A percentile compares a stretch with the other conserved stretches of the same genome.
Conservation (phyloP, 2,113 vertebrate genomes). For the Laterallus jamaicensis region DNA sequence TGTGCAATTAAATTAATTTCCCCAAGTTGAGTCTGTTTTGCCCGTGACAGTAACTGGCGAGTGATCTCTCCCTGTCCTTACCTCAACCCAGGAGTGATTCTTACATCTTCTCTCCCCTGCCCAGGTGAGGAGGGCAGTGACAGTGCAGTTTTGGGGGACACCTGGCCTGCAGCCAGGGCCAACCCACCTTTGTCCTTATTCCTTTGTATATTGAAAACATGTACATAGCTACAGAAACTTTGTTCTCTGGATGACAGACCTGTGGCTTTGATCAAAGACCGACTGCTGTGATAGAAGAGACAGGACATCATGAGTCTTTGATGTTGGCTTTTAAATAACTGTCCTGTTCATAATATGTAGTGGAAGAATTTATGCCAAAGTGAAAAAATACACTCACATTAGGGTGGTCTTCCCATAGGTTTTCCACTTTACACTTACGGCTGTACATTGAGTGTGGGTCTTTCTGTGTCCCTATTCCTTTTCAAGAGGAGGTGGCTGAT, state of each 20-base stretch:
- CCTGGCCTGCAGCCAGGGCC: background rate
- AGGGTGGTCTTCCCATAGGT: background rate
- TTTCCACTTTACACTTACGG: background rate
- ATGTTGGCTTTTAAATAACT: background rate
- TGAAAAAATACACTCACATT: background rate
- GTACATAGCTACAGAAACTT: background rate
- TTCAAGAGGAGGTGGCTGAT: background rate
- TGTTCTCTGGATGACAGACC: background rate
- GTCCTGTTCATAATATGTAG: background rate
- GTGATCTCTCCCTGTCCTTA: too few species aligned
- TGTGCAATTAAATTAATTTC: too few species aligned
- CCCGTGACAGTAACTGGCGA: too few species aligned
- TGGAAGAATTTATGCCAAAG: background rate
- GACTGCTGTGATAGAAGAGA: background rate
- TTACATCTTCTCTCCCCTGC: background rate
- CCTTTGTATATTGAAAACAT: background rate
- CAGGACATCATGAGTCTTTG: background rate
- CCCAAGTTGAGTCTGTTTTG: too few species aligned
- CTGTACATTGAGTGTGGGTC: background rate
- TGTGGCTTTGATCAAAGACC: background rate
- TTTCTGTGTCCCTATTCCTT: background rate
- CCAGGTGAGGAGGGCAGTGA: background rate
- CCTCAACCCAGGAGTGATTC: too few species aligned
- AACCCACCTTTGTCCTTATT: background rate
- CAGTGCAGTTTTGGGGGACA: too few species aligned